Conservation (phyloP, 2,888 invertebrate species). For the Drosophila setosimentum region DNA sequence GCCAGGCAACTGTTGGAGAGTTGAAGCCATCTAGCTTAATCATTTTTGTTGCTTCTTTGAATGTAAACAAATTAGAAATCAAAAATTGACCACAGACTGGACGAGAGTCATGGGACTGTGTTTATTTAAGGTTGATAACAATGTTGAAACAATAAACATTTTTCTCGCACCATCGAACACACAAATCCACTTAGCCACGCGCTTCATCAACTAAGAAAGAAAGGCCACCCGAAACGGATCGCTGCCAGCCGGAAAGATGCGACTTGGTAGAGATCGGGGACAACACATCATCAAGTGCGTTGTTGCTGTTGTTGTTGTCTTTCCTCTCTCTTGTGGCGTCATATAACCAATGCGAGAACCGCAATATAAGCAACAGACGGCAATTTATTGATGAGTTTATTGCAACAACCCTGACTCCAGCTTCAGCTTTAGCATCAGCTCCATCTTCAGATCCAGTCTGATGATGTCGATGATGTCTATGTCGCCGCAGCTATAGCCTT, state of each 20-base stretch:
- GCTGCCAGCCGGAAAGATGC: slow-evolving; percentile 13
- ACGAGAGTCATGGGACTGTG: slow-evolving; percentile 51
- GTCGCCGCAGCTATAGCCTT: slow-evolving; percentile 53
- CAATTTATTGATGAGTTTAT: slow-evolving; percentile 85
- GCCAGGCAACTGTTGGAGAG: slow-evolving; percentile 61
- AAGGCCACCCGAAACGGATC: slow-evolving; percentile 52
- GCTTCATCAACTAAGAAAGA: slow-evolving; percentile 47
- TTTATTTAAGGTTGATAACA: slow-evolving; percentile 84
- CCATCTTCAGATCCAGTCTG: slow-evolving; percentile 20
- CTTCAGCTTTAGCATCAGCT: slow-evolving; percentile 5
- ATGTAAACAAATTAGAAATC: slow-evolving; percentile 82
- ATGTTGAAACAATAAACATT: slow-evolving; percentile 85
- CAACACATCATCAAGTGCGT: slow-evolving; percentile 60
- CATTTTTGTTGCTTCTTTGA: slow-evolving; percentile 55
- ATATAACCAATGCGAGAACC: slow-evolving; percentile 57
- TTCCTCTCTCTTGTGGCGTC: slow-evolving; percentile 40
- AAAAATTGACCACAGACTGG: slow-evolving; percentile 71
- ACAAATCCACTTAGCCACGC: slow-evolving; percentile 84
- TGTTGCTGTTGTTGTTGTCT: slow-evolving; percentile 30
- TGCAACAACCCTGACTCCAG: slow-evolving; percentile 61
- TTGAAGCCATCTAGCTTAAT: slow-evolving; percentile 60
- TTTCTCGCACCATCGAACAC: slow-evolving; percentile 83
- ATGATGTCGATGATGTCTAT: slow-evolving; percentile 78
- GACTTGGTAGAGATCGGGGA: slow-evolving; percentile 29
- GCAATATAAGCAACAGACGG: slow-evolving; percentile 61